Base-by-base conservation (phyloP, 2,797 vertebrate genomes). In the Rhinichthys osculus region DNA sequence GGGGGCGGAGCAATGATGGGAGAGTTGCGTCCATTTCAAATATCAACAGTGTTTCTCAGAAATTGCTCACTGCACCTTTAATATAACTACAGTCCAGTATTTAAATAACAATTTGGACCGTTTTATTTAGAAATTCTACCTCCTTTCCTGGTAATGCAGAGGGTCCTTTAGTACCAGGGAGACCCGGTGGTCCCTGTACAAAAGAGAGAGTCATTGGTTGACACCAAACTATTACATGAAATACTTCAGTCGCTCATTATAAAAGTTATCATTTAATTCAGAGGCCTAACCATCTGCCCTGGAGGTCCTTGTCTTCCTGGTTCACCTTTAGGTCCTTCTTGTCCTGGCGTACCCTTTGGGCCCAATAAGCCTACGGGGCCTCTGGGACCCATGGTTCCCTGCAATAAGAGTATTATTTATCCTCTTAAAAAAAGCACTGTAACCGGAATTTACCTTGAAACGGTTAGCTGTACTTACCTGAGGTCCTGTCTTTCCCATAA, bases 141-240 rank as follows among this genome's bases (percentile, higher is more conserved):
- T 95, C 86, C 0, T 79, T 70, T 72, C 96, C 96, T 0, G 91
- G 88, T 79, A 88, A 81, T 52, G 94, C 95, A 0, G 50, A 17
- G 23, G 85, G 86, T 87, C 96, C 96, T 80, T 86, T 90, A 76
- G 91, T 82, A 0, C 96, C 96, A 0, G 88, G 87, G 1, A 91
- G 85, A 23, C 95, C 96, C 0, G 91, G 88, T 23, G 85, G 40
- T 5, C 95, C 96, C 96, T 97, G 89, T 9, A 91, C 44, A 89
- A 66, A 33, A 70, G 44, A 86, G 70, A 85, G 10, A 79, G 44
- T 54, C 50, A 78, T 72, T 30, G 8, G 2, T 77, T 1, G 13
- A n/a, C 70, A 52, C 77, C 9, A 72, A 52, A 27, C 76, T 38
- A 6, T 38, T 6, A 6, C 6, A 38, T 38, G 38, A 38, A 38